Conservation (phyloP, 2,113 vertebrate species). For the Cyprinus carpio region DNA sequence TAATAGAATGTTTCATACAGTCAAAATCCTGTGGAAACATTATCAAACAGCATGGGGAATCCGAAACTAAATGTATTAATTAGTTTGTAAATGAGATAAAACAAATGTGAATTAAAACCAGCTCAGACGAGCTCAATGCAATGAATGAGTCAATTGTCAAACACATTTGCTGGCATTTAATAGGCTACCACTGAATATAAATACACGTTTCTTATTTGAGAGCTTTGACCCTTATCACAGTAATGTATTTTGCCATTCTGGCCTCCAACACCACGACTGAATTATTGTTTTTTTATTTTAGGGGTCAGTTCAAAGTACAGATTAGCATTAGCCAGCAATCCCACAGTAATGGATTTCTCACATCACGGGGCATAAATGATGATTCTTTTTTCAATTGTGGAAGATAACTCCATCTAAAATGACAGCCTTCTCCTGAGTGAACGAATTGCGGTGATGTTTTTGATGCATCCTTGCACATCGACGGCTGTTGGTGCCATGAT, state of each 20-base stretch:
- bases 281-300: background rate
- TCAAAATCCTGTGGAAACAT: conserved; percentile 10
- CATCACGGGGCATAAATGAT: background rate
- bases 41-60: background rate
- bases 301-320: background rate
- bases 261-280: background rate
- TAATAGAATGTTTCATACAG: conserved; percentile 19
- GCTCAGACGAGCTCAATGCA: conserved; percentile 18
- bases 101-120: background rate
- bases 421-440: conserved; percentile 25
- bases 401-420: conserved; percentile 17
- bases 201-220: conserved; percentile 20
- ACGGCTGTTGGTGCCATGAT: background rate
- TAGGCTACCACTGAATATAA: background rate
- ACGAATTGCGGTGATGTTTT: conserved; percentile 49
- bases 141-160: conserved; percentile 15
- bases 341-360: conserved; percentile 21
- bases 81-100: conserved; percentile 28
- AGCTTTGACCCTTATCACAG: conserved; percentile 18
- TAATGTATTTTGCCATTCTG: conserved; percentile 22
- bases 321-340: background rate
- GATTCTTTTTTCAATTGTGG: conserved; percentile 47
- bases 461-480: conserved; percentile 13
- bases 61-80: conserved; percentile 19
- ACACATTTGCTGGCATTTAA: conserved; percentile 17